Evolutionary conservation across 2,888 invertebrate genomes (phyloP).

Genomic region (Cenopis cana): DNA sequence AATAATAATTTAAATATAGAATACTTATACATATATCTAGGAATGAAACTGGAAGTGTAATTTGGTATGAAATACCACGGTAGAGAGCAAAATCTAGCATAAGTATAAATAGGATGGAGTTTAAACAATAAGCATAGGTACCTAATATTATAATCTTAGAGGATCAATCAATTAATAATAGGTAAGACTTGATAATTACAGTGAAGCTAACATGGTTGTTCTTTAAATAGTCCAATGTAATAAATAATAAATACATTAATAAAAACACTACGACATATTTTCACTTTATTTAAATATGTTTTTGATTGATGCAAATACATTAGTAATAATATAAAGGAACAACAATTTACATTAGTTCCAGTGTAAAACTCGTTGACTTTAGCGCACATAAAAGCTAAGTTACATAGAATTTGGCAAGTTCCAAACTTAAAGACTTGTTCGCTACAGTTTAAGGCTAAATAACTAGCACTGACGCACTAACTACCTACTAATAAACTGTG

Average conservation of each 20-base stretch:
- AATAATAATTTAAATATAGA: too few species aligned
- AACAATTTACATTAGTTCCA: slow-evolving; percentile 2
- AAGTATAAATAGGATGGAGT: too few species aligned
- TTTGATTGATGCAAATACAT: not conserved
- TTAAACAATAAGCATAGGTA: too few species aligned
- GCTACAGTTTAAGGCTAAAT: slow-evolving; percentile 27
- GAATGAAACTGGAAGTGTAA: too few species aligned
- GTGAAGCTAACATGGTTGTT: not conserved
- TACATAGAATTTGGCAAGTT: slow-evolving; percentile 50
- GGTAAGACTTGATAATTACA: too few species aligned
- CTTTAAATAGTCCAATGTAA: not conserved
- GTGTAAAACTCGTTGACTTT: slow-evolving; percentile 39
- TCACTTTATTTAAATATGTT: not conserved
- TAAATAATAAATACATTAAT: too few species aligned
- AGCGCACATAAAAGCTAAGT: slow-evolving; percentile 53
- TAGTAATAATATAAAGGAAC: not conserved
- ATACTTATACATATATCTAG: too few species aligned
- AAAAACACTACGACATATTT: too few species aligned
- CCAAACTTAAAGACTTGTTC: slow-evolving; percentile 38
- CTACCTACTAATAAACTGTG: not conserved
- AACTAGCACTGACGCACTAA: slow-evolving; percentile 14
- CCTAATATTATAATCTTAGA: too few species aligned
- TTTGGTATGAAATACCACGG: too few species aligned
- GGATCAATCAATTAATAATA: too few species aligned
- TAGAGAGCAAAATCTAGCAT: too few species aligned